Conservation (phyloP, 2,113 vertebrate genomes). For the Sinocyclocheilus anophthalmus region DNA sequence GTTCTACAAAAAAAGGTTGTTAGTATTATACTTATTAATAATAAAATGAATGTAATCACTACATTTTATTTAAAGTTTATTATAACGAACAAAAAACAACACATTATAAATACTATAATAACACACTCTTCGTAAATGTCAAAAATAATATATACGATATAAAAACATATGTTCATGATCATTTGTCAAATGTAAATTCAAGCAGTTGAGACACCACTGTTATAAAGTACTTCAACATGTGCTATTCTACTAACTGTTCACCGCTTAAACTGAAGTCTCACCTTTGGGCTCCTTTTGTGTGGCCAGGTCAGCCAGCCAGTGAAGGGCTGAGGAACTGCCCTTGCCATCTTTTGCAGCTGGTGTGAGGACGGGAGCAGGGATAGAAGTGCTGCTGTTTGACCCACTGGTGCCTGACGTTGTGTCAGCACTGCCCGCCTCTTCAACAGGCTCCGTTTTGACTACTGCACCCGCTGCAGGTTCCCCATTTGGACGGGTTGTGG, state of each 20-base stretch:
- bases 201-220: too few species aligned
- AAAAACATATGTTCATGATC: background rate
- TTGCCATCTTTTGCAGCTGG: conserved; percentile 81
- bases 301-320: conserved; percentile 97
- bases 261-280: conserved; percentile 54
- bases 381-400: conserved; percentile 58
- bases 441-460: conserved; percentile 71
- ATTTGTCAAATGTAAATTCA: background rate
- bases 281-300: conserved; percentile 98
- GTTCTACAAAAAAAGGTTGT: too few species aligned
- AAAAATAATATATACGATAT: background rate
- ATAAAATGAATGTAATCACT: too few species aligned
- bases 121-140: too few species aligned
- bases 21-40: too few species aligned
- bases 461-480: conserved; percentile 56
- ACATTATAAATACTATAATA: too few species aligned
- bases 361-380: conserved; percentile 67
- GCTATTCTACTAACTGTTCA: too few species aligned
- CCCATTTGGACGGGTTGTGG: conserved; percentile 69
- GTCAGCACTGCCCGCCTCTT: conserved; percentile 68
- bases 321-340: conserved; percentile 89
- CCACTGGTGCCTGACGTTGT: conserved; percentile 59
- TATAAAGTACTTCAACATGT: background rate
- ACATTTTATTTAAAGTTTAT: too few species aligned
- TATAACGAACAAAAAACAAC: too few species aligned